Base-by-base conservation (phyloP, 2,888 invertebrate genomes). In the Cryptops parisi region DNA sequence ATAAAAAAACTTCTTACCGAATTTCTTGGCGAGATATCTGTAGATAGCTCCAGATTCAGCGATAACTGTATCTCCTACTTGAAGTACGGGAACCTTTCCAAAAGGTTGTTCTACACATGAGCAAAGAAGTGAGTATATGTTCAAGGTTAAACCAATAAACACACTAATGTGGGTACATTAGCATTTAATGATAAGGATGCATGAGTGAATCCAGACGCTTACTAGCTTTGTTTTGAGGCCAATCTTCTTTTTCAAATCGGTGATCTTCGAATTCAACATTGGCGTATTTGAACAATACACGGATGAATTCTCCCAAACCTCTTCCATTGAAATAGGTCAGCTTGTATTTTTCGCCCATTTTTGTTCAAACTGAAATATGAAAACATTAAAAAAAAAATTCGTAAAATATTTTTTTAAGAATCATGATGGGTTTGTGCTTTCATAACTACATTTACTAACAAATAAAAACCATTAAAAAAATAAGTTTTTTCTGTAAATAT, bases 241-340 rank as follows among this genome's bases (percentile, higher is more conserved):
- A 63, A 21, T 60, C 47, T 23, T 75, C 74, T 59, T 70, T 70
- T 6, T 73, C 69, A 58, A 76, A 68, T 54, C 77, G 65, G 60
- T 71, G 70, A 60, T 77, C 77, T 60, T 75, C 72, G 60, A 73
- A 77, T 57, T 74, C 72, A 56, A 76, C 68, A 23, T 73, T 75
- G 9, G 73, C 73, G 60, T 74, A 72, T 24, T 75, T 76, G 62
- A 77, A 75, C 55, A 77, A 72, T 58, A 76, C 72, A 44, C 77
- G 71, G 56, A 75, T 73, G 60, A 75, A 72, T 63, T 77, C 77
- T 25, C 75, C 77, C 40, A 75, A 67, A 5, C 76, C 77, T 48
- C 76, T 71, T 9, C 73, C 70, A 62, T 76, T 75, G 67, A 77
- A 77, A 65, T 77, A 77, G 57, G 73, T 72, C 61, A 77, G 64